Evolutionary conservation across 2,113 vertebrate genomes (phyloP), one percentile per base, ranked within the genome.

Genomic region (Chloroceryle aenea): DNA sequence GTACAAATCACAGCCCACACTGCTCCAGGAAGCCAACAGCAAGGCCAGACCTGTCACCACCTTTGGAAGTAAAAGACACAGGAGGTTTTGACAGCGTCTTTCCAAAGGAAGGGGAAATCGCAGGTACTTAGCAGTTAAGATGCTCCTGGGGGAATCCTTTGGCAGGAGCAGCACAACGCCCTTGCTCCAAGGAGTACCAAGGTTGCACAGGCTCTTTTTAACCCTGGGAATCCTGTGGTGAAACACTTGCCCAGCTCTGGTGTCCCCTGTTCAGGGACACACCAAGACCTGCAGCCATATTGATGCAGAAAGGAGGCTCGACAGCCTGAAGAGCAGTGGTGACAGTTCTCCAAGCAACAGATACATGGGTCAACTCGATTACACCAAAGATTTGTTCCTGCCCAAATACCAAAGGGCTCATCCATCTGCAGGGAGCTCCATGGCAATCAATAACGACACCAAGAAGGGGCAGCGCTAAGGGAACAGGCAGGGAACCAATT

Each of bases 371-470:
- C 90, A 68, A 80, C 32, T 80, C 17, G 45, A 86, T 77, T 40
- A 75, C 89, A 91, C 66, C 90, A 53, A 84, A 86, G 72, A 80
- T 88, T 43, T 61, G 83, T 36, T 71, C 86, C 87, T 66, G 71
- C 34, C 52, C 67, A 72, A 85, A 83, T 29, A 64, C 38, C 69
- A 86, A 85, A 85, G 85, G 72, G 59, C 89, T 89, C 89, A 77
- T 90, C 76, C 30, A 45, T 86, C 91, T 86, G 32, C 34, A 73
- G 45, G n/a, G 59, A 89, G 68, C 83, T 76, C 48, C 38, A 32
- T 7, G 13, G 52, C 59, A 58, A 94, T 80, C 96, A 69, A 73
- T 89, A 89, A 77, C 6, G 77, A 50, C 6, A 50, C 38, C 66
- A 21, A 89, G 69, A 56, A 71, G 56, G 42, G 63, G 36, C 72